Conservation (phyloP, 2,888 invertebrate genomes). For the Drosophila diplacantha region DNA sequence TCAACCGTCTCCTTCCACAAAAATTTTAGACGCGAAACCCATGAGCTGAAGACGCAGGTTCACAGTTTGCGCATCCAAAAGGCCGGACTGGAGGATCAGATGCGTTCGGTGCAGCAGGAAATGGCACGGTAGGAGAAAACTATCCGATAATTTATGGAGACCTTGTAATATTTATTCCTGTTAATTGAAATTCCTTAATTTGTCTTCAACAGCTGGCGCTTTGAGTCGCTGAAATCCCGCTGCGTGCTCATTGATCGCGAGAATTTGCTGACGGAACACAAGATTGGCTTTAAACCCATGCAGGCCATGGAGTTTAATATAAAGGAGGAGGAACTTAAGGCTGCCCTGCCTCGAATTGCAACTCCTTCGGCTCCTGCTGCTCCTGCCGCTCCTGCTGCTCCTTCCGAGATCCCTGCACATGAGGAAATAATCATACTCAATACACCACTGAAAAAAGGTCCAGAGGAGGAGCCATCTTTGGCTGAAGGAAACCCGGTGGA, state of each 20-base stretch:
- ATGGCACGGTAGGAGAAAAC: constrained; percentile 70
- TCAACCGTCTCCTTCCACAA: constrained; percentile 28
- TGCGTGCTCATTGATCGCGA: constrained; percentile 76
- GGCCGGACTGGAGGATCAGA: constrained; percentile 73
- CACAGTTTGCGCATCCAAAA: constrained; percentile 74
- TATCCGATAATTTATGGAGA: background rate
- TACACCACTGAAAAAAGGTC: constrained; percentile 28
- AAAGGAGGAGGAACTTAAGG: constrained; percentile 57
- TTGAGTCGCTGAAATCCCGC: constrained; percentile 76
- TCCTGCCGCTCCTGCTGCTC: background rate
- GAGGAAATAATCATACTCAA: constrained; percentile 23
- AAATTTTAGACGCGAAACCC: constrained; percentile 76
- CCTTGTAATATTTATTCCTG: too few relatives aligned
- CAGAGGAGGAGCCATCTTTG: background rate
- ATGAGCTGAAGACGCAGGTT: constrained; percentile 74
- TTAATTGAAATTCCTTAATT: background rate
- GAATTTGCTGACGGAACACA: constrained; percentile 71
- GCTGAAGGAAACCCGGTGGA: background rate
- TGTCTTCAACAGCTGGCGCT: constrained; percentile 72
- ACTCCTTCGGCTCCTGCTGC: background rate
- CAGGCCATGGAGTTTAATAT: constrained; percentile 68
- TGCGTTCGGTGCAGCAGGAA: constrained; percentile 73
- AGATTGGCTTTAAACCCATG: constrained; percentile 70
- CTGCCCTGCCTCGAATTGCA: constrained; percentile 66
- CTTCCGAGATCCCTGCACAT: background rate